phyloP scores from a whole-genome alignment of 53 echinoderm and acorn worm species.

The Glandiceps talaboti region DNA sequence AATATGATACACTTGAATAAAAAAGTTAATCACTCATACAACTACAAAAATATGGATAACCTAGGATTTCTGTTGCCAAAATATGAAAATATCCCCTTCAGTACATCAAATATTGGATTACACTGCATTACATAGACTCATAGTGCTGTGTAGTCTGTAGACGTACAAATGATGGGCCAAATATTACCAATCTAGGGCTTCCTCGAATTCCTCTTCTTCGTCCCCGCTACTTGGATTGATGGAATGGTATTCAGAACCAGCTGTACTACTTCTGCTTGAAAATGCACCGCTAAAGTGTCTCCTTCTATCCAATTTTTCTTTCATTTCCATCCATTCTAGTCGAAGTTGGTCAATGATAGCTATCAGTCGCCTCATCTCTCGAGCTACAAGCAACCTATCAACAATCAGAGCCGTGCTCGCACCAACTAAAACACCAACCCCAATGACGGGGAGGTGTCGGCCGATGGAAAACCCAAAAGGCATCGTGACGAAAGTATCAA shows the following conservation, averaged over 20 bases:
- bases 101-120: too few relatives aligned
- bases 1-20: too few relatives aligned
- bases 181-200: conserved; percentile 39
- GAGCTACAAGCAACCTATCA: conserved; percentile 5
- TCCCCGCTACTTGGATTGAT: conserved; percentile 44
- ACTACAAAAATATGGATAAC: too few relatives aligned
- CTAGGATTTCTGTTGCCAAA: too few relatives aligned
- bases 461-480: neutral
- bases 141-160: too few relatives aligned
- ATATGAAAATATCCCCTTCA: too few relatives aligned
- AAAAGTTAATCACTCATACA: too few relatives aligned
- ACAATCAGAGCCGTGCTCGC: conserved; percentile 26
- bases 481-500: too few relatives aligned
- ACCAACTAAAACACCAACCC: conserved; percentile 33
- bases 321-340: neutral
- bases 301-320: neutral
- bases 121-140: too few relatives aligned
- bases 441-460: conserved; percentile 22
- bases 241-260: conserved; percentile 5
- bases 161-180: too few relatives aligned
- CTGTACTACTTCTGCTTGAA: neutral
- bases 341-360: conserved; percentile 17
- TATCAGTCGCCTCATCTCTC: neutral
- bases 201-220: conserved; percentile 52
- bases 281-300: neutral